Conservation (phyloP, 2,888 invertebrate species). For the Ectemnius continuus region DNA sequence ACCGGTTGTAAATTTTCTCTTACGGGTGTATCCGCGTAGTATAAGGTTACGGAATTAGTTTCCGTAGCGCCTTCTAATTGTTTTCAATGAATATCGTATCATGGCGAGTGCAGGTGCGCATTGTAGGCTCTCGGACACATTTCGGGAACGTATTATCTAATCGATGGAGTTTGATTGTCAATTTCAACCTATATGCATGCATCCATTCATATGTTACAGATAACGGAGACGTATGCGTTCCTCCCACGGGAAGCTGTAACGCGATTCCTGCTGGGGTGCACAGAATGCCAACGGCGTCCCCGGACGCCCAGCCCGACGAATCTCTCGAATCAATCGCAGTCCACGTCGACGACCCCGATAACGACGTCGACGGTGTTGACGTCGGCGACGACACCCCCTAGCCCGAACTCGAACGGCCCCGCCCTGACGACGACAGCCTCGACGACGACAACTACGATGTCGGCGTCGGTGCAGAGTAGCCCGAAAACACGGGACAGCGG, state of each 20-base stretch:
- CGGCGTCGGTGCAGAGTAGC: conserved; percentile 61
- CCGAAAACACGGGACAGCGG: conserved; percentile 63
- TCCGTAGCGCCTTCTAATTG: conserved; percentile 20
- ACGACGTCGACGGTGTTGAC: conserved; percentile 52
- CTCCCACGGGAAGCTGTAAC: conserved; percentile 97
- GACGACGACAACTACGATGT: conserved; percentile 56
- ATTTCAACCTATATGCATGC: not conserved
- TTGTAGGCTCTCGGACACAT: no score
- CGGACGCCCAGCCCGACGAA: conserved; percentile 82
- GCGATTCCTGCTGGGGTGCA: conserved; percentile 95
- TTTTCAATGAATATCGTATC: not conserved
- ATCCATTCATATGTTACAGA: conserved; percentile 82
- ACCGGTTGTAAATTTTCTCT: conserved; percentile 62
- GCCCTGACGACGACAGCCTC: conserved; percentile 37
- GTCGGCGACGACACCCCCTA: conserved; percentile 58
- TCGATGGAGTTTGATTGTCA: no score
- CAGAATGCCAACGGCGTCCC: conserved; percentile 92
- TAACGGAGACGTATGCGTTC: conserved; percentile 97
- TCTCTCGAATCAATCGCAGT: conserved; percentile 74
- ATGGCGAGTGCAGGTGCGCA: no score
- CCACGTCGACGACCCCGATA: conserved; percentile 61
- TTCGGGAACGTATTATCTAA: no score
- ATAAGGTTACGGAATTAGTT: conserved; percentile 46
- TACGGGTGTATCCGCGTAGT: conserved; percentile 47
- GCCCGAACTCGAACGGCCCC: conserved; percentile 63